A percentile compares a stretch with the other conserved stretches of the same genome.
Conservation (phyloP, 2,888 invertebrate species). For the Anorthoa munda region DNA sequence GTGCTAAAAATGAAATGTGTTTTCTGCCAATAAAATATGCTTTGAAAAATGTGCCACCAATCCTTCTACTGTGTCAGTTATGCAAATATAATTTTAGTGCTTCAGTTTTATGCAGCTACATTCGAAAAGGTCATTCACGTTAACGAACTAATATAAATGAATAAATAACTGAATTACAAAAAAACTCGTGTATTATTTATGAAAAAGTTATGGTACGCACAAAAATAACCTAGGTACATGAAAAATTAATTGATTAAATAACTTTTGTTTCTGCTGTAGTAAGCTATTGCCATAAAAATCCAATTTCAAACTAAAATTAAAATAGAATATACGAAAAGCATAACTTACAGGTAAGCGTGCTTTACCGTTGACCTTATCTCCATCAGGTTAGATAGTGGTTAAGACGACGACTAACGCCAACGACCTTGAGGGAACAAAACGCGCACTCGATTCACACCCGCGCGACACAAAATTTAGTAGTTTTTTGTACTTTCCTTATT, state of each 20-base stretch:
- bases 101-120: not conserved
- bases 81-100: not conserved
- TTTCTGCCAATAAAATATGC: not conserved
- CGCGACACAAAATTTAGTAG: too few relatives aligned
- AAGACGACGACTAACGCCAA: too few relatives aligned
- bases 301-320: not conserved
- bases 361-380: too few relatives aligned
- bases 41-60: not conserved
- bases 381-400: too few relatives aligned
- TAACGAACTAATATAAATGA: constrained; percentile 1
- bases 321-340: not conserved
- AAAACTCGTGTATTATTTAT: constrained; percentile 7
- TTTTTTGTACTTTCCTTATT: too few relatives aligned
- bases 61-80: not conserved
- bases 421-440: too few relatives aligned
- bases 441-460: too few relatives aligned
- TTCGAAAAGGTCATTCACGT: constrained; percentile 8
- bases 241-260: constrained; percentile 2
- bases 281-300: not conserved
- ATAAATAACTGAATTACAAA: not conserved
- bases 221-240: not conserved
- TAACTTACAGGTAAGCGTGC: too few relatives aligned
- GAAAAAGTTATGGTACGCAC: not conserved
- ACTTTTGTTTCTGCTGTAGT: constrained; percentile 17
- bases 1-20: not conserved